Percentiles rank a stretch among this genome's conserved stretches.
These are phyloP conservation scores for Excalfactoria chinensis DNA, from an alignment of 2,113 vertebrate species.

Conservation along the genomic window DNA sequence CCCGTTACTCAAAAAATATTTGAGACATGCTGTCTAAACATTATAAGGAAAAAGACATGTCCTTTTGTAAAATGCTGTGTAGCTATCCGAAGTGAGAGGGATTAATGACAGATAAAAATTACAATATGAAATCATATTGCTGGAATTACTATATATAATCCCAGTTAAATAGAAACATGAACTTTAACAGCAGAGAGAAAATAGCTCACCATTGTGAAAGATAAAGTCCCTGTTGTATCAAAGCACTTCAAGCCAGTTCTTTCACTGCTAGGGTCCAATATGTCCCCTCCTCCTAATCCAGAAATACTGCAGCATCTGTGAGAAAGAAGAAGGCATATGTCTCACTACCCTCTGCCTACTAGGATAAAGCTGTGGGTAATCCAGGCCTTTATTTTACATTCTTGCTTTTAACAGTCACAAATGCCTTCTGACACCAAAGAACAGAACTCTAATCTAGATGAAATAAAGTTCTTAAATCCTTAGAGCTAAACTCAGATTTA, in stretches of 20 bases:
- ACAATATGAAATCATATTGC: rapidly evolving
- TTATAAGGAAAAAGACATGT: background rate
- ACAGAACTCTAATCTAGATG: constrained; percentile 45
- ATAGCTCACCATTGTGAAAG: background rate
- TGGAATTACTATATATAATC: background rate
- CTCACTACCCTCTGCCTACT: constrained; percentile 20
- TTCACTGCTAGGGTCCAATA: constrained; percentile 2
- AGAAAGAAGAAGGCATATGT: constrained; percentile 32
- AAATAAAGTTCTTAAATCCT: constrained; percentile 65
- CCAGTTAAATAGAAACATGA: background rate
- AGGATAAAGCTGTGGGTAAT: constrained; percentile 61
- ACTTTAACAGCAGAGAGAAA: background rate
- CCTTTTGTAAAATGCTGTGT: background rate
- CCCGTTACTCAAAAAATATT: background rate
- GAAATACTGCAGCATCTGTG: constrained; percentile 52
- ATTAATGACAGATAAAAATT: background rate
- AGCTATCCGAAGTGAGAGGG: background rate
- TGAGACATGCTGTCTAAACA: background rate
- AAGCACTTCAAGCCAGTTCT: background rate
- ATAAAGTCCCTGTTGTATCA: constrained; percentile 6
- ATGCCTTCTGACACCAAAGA: constrained; percentile 59
- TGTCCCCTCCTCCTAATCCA: constrained; percentile 47
- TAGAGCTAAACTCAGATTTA: constrained; percentile 61
- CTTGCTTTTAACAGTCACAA: constrained; percentile 55
- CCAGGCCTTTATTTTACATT: constrained; percentile 32